phyloP scores from a whole-genome alignment of 2,113 vertebrate species.

The Ursus arctos region DNA sequence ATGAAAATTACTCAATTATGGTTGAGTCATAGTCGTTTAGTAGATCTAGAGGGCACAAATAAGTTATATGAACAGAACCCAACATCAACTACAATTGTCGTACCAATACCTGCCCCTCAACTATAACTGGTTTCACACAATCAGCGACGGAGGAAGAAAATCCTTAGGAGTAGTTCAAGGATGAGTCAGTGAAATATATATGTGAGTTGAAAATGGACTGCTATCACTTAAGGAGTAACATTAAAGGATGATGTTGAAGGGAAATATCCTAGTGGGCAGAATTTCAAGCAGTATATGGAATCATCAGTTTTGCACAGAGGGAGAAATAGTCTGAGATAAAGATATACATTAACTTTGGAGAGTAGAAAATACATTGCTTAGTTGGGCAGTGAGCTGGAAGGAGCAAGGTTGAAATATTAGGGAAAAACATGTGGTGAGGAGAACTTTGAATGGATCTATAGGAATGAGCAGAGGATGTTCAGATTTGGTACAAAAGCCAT shows the following conservation, averaged over 20 bases:
- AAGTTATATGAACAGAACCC: neutral
- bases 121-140: neutral
- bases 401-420: neutral
- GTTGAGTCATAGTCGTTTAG: neutral
- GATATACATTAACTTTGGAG: neutral
- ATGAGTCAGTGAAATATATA: neutral
- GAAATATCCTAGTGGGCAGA: neutral
- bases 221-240: neutral
- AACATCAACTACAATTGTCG: neutral
- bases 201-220: neutral
- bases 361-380: neutral
- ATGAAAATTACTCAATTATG: neutral
- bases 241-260: neutral
- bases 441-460: neutral
- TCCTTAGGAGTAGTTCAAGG: neutral
- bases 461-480: neutral
- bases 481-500: neutral
- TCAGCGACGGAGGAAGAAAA: neutral
- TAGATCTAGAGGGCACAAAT: neutral
- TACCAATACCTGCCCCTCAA: neutral
- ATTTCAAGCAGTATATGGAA: neutral
- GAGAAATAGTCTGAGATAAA: neutral
- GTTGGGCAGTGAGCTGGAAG: neutral
- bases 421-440: neutral
- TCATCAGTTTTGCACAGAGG: neutral